Evolutionary conservation across 2,113 vertebrate genomes (phyloP), one percentile per base, ranked within the genome.

Genomic region (Peucedramus taeniatus): DNA sequence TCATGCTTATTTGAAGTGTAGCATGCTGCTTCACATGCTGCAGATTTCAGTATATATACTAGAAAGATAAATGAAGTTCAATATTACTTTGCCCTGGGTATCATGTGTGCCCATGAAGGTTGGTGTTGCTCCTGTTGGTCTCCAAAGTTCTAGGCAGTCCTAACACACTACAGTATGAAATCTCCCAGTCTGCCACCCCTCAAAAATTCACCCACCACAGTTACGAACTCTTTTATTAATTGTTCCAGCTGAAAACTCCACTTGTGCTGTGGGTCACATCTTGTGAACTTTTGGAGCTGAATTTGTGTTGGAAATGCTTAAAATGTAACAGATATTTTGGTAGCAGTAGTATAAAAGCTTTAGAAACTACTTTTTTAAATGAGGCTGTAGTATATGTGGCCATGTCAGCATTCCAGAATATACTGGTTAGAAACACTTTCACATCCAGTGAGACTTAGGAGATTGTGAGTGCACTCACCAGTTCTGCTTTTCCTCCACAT

Each of bases 371-470:
- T 31, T 77, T 88, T 83, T 92, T 1, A 68, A 74, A 68, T 31
- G 44, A 85, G 11, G 42, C 24, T 69, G 33, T 72, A 42, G 50
- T 16, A 4, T 56, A 49, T 22, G 28, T 60, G 77, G 57, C 64
- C 1, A 0, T 51, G 49, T 91, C 81, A 91, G 74, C 65, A 93
- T 85, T 87, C 57, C 40, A 45, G 75, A 79, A 54, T 87, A 66
- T 56, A 23, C 81, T 95, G 30, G 77, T 94, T 65, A 77, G 94
- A 95, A 95, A 91, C 47, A 74, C 50, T 83, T 85, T 74, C 31
- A n/a, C 33, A 83, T 88, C 64, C 47, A 51, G 45, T 66, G 71
- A 93, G 50, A 50, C 54, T 87, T 87, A 83, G 44, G n/a, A 93
- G 56, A 42, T 26, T 61, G 42, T 80, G 86, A 93, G 49, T 69